These are phyloP conservation scores for Corythaeola cristata DNA, from an alignment of 2,113 vertebrate species.

Conservation along the genomic window DNA sequence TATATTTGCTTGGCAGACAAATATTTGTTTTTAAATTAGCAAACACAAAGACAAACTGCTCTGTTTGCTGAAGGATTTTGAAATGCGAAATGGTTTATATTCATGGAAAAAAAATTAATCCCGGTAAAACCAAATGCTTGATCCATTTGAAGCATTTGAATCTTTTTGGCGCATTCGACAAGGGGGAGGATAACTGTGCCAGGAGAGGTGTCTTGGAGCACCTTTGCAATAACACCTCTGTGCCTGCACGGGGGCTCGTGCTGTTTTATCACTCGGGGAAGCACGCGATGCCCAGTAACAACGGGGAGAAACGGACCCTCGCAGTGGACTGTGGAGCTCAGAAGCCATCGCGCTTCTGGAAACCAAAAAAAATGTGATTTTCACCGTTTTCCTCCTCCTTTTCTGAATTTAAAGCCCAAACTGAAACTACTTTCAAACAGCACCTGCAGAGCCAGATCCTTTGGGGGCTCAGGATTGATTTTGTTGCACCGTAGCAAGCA, in stretches of 20 bases:
- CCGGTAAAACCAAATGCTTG: constrained; percentile 48
- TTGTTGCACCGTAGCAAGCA: neutral
- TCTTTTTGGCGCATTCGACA: neutral
- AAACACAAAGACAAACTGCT: constrained; percentile 94
- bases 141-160: constrained; percentile 45
- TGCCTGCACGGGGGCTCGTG: neutral
- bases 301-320: neutral
- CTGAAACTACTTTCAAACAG: neutral
- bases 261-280: fast-evolving
- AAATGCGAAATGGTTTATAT: constrained; percentile 80
- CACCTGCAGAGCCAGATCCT: fast-evolving
- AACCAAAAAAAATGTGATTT: neutral
- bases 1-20: constrained; percentile 92
- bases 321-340: fast-evolving
- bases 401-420: neutral
- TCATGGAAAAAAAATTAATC: constrained; percentile 70
- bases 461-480: fast-evolving
- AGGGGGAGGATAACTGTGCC: neutral
- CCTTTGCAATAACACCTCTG: neutral
- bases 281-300: fast-evolving
- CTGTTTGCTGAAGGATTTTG: constrained; percentile 87
- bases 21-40: constrained; percentile 99
- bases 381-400: too few relatives aligned
- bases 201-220: neutral
- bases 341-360: neutral